Base-by-base conservation (phyloP, 2,888 invertebrate species). In the Heliconius cydno region DNA sequence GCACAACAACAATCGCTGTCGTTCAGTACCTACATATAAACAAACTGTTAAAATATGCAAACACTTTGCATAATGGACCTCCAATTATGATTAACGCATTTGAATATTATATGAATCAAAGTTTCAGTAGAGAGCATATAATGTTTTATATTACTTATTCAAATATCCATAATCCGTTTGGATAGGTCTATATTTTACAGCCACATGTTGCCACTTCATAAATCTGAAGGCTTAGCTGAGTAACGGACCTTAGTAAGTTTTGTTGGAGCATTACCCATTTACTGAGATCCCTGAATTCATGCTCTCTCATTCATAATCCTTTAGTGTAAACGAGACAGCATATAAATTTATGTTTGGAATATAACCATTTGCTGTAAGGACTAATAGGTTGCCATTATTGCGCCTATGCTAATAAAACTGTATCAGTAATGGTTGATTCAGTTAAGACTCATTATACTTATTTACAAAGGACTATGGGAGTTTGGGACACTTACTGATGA, bases 131-230 rank as follows among this genome's bases (percentile, higher is more conserved):
- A 65, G 28, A 52, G 57, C 25, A 68, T 71, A 76, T 76, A 74
- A 60, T 74, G 34, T 74, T 74, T 80, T 60, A 77, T 76, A 81
- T 77, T 73, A 82, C 63, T 80, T 77, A 80, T 79, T 77, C 77
- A 80, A 70, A 72, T 81, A 81, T 76, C 72, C 78, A 77, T 81
- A 79, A 78, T 80, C 72, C 78, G 19, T 78, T 81, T 75, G 81
- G 66, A 79, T 79, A 78, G 72, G 70, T 57, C 79, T 82, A 72
- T 81, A 81, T 82, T 81, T 80, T 79, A 83, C 74, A 83, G 78
- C 77, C 84, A 84, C 77, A 81, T 84, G 84, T 82, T 83, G 82
- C 84, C 82, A 81, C 79, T 79, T 76, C 81, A 85, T 85, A 84
- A 84, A 84, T 83, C 81, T 82, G 76, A 77, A 77, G 73, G 79